Conservation (phyloP, 2,113 vertebrate species). For the Gnathonemus longibarbis region DNA sequence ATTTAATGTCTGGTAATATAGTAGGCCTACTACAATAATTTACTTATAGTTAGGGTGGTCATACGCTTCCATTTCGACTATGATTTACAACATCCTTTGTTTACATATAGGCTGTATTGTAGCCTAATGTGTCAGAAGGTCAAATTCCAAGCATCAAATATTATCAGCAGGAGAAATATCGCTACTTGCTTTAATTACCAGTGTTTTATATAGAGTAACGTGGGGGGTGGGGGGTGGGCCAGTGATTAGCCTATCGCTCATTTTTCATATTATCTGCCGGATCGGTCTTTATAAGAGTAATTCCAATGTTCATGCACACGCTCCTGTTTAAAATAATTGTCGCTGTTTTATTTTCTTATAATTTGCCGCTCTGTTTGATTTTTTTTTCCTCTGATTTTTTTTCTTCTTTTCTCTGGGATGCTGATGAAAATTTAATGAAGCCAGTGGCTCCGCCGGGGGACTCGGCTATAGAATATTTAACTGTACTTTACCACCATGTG, state of each 20-base stretch:
- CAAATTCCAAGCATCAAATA: not conserved
- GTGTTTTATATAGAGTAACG: not conserved
- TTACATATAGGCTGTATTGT: not conserved
- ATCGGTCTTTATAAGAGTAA: not conserved
- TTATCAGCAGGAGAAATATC: not conserved
- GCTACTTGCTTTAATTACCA: not conserved
- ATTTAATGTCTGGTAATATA: not conserved
- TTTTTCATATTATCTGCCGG: not conserved
- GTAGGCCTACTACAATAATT: not conserved
- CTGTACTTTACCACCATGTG: constrained; percentile 98
- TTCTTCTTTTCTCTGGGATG: constrained; percentile 83
- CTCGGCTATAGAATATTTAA: constrained; percentile 91
- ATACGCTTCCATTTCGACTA: not conserved
- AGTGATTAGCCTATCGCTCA: not conserved
- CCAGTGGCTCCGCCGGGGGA: constrained; percentile 92
- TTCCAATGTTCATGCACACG: constrained; percentile 3
- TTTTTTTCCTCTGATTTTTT: constrained; percentile 55
- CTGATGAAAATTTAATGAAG: constrained; percentile 99
- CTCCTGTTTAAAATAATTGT: constrained; percentile 38
- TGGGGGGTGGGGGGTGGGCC: not conserved
- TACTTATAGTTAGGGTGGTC: not conserved
- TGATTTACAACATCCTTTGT: not conserved
- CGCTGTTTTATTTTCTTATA: constrained; percentile 67
- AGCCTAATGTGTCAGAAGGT: not conserved
- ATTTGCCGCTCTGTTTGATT: constrained; percentile 69